A percentile compares a stretch with the other conserved stretches of the same genome.
Conservation (phyloP, 2,888 invertebrate genomes). For the Fissipunctia ypsillon region DNA sequence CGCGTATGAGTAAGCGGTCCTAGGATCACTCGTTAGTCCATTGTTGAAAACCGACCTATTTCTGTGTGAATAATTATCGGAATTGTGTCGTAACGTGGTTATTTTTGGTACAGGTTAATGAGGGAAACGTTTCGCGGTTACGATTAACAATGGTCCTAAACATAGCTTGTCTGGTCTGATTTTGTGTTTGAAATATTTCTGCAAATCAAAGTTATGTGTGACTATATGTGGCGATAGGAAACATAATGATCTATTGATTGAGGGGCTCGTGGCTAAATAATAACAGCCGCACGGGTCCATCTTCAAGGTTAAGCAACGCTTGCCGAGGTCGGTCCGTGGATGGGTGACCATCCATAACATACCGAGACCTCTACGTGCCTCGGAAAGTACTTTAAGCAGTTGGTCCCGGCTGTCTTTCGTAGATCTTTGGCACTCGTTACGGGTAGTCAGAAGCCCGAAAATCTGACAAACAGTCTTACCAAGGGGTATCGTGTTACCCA, state of each 20-base stretch:
- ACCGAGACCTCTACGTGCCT: no score
- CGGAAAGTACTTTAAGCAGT: no score
- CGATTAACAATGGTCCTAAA: constrained; percentile 30
- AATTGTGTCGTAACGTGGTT: constrained; percentile 32
- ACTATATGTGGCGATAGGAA: neutral
- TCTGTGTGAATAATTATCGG: constrained; percentile 45
- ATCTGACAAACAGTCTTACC: no score
- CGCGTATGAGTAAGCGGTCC: constrained; percentile 21
- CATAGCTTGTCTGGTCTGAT: constrained; percentile 27
- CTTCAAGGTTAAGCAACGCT: no score
- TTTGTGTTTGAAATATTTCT: constrained; percentile 6
- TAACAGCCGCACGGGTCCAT: no score
- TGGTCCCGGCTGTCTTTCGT: no score
- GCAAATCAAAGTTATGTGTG: neutral
- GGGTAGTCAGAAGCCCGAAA: no score
- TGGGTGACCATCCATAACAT: no score
- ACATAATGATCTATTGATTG: neutral
- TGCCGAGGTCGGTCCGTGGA: no score
- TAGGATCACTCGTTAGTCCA: constrained; percentile 35
- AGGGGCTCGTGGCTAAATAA: no score
- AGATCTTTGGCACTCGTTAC: no score
- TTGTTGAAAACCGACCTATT: constrained; percentile 55
- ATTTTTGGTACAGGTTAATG: constrained; percentile 58
- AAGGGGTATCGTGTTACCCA: no score
- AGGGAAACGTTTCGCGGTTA: constrained; percentile 40